Percentiles rank a stretch among this genome's conserved stretches.
phyloP scores from a whole-genome alignment of 2,113 vertebrate genomes.

The Hyperopisus bebe region DNA sequence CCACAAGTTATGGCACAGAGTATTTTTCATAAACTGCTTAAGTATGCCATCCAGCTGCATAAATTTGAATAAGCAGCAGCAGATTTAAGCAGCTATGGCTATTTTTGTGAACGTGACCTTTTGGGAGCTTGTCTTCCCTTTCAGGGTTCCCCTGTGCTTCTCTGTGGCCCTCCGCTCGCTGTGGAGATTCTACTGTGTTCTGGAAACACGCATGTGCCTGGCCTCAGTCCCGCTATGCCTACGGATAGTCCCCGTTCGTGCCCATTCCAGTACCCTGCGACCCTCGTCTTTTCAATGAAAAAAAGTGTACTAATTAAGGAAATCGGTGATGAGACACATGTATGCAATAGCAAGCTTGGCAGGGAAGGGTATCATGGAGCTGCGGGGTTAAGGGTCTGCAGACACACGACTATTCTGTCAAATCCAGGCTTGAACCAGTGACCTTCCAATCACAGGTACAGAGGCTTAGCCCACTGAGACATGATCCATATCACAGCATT shows the following conservation, averaged over 20 bases:
- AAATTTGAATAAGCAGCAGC: background rate
- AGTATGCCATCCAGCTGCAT: background rate
- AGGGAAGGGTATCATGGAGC: background rate
- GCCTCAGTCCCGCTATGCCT: background rate
- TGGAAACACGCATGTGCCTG: background rate
- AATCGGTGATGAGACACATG: background rate
- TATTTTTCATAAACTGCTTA: background rate
- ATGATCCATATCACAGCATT: background rate
- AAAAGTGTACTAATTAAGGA: background rate
- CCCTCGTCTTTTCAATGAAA: background rate
- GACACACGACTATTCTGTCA: background rate
- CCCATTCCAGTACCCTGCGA: background rate
- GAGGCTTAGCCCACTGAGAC: background rate
- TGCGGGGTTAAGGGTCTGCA: background rate
- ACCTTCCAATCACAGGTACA: background rate
- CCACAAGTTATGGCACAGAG: background rate
- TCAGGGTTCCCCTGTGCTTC: background rate
- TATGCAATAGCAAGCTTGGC: background rate
- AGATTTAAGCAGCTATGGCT: background rate
- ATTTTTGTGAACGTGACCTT: background rate
- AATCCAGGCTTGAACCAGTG: background rate
- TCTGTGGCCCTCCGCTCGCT: background rate
- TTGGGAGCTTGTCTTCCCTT: background rate
- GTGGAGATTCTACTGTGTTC: background rate
- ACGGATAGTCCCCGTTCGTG: background rate